Evolutionary conservation across 2,113 vertebrate genomes (phyloP).

Genomic region (Aramus guarauna): DNA sequence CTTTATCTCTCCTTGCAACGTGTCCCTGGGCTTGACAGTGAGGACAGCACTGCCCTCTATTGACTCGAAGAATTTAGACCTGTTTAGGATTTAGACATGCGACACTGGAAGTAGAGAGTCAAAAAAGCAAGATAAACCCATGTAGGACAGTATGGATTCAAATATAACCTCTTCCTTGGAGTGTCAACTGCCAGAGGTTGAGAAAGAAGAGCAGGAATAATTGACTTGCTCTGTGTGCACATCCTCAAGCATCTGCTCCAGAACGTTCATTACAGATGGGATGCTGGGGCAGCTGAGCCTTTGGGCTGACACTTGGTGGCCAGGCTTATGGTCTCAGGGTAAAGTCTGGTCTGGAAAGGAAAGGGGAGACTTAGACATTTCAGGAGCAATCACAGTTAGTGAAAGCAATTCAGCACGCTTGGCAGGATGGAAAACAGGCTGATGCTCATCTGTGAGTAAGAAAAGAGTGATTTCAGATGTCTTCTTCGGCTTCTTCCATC

Average conservation of each 20-base stretch:
- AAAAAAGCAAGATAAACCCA: not conserved
- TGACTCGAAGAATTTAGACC: not conserved
- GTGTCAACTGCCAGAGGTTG: not conserved
- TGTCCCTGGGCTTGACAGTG: not conserved
- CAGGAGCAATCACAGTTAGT: not conserved
- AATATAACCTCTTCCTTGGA: not conserved
- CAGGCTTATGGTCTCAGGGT: not conserved
- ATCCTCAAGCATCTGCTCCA: not conserved
- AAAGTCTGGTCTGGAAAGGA: not conserved
- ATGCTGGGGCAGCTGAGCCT: not conserved
- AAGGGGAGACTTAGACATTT: not conserved
- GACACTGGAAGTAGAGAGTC: not conserved
- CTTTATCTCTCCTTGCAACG: not conserved
- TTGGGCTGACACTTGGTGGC: not conserved
- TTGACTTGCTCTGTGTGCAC: not conserved
- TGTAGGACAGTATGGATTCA: not conserved
- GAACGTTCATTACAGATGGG: not conserved
- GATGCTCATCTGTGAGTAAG: not conserved
- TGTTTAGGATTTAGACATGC: not conserved
- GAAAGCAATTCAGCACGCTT: not conserved
- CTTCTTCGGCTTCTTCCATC: not conserved
- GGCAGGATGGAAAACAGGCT: not conserved
- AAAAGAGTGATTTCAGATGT: not conserved
- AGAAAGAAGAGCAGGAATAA: not conserved
- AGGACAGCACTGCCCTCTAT: conserved; percentile 45